Evolutionary conservation across 2,113 vertebrate species (phyloP).

Genomic region (Charadrius vociferus): DNA sequence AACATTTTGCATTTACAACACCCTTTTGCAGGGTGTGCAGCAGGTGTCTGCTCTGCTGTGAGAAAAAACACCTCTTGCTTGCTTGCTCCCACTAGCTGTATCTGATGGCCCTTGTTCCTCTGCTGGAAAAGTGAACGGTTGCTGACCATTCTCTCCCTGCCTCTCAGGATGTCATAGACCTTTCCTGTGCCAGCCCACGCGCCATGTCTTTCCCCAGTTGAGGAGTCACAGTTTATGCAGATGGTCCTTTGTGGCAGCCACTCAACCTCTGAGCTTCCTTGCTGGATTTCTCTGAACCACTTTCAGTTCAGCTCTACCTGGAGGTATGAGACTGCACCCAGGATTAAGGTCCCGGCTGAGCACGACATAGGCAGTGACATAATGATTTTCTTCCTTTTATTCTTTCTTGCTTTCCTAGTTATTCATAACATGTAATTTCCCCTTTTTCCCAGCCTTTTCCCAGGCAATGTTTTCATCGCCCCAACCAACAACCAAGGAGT

Average conservation of each 20-base stretch:
- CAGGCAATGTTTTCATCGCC: not conserved
- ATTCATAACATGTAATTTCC: fast-evolving
- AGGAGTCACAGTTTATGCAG: not conserved
- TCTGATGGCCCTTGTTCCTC: not conserved
- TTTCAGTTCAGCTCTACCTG: not conserved
- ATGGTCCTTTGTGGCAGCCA: not conserved
- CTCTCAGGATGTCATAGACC: not conserved
- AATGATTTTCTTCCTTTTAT: not conserved
- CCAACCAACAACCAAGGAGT: not conserved
- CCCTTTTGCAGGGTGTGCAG: not conserved
- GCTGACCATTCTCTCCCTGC: not conserved
- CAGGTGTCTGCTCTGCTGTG: not conserved
- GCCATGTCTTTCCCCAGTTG: not conserved
- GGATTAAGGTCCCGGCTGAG: not conserved
- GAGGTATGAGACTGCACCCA: not conserved
- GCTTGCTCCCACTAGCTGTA: not conserved
- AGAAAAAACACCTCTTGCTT: not conserved
- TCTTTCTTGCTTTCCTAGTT: not conserved
- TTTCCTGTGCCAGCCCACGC: not conserved
- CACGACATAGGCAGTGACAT: not conserved
- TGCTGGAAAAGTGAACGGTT: not conserved
- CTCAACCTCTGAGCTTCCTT: not conserved
- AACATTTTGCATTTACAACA: not conserved
- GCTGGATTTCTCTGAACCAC: not conserved
- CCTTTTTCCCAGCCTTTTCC: not conserved